phyloP scores from a whole-genome alignment of 35 echinoderm and acorn worm genomes.

The Nesometra sesokonis region DNA sequence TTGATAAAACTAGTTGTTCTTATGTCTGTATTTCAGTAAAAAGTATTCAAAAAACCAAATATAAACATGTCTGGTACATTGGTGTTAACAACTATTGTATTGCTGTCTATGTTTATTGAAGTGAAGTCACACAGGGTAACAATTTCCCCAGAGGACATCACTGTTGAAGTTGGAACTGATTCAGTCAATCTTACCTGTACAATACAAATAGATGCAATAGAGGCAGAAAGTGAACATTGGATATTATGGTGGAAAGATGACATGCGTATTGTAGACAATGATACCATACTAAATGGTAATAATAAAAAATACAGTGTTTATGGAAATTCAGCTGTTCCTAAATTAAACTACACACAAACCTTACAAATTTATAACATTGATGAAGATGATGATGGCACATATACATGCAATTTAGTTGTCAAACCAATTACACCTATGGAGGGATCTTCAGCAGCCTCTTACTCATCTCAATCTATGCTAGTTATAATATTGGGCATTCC shows the following conservation, averaged over 20 bases:
- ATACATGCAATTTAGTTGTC: background rate
- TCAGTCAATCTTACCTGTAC: background rate
- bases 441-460: background rate
- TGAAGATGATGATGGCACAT: background rate
- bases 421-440: background rate
- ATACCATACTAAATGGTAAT: background rate
- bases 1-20: too few species aligned
- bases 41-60: too few species aligned
- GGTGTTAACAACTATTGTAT: too few species aligned
- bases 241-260: background rate
- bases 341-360: background rate
- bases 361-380: background rate
- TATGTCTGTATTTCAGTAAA: too few species aligned
- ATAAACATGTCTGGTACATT: too few species aligned
- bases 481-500: background rate
- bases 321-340: background rate
- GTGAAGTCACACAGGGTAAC: background rate
- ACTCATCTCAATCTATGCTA: background rate
- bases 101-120: too few species aligned
- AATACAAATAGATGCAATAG: background rate
- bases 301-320: background rate
- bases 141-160: background rate
- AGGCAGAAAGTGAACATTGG: background rate
- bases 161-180: background rate
- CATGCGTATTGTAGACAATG: background rate